Conservation (phyloP, 2,113 vertebrate genomes). For the Poeciliopsis occidentalis region DNA sequence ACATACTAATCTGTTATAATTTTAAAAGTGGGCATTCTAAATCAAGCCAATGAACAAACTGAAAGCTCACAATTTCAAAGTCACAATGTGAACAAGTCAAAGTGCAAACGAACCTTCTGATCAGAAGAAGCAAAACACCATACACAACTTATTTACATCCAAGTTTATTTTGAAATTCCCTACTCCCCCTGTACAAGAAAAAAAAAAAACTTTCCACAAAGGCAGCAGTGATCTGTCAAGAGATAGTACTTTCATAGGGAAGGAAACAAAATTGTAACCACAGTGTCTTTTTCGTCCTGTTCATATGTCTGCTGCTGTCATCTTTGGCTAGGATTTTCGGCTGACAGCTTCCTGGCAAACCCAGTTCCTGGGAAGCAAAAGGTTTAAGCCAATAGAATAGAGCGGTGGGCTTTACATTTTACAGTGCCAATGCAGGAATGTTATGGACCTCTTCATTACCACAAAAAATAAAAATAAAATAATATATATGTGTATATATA, state of each 20-base stretch:
- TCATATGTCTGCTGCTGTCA: conserved; percentile 94
- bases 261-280: conserved; percentile 81
- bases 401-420: conserved; percentile 84
- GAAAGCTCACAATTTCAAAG: too few relatives aligned
- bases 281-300: conserved; percentile 89
- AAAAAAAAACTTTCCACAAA: conserved; percentile 94
- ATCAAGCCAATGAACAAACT: too few relatives aligned
- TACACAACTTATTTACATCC: conserved; percentile 79
- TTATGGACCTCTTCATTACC: conserved; percentile 85
- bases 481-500: too few relatives aligned
- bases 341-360: conserved; percentile 87
- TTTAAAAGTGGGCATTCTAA: too few relatives aligned
- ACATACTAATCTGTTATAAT: too few relatives aligned
- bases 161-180: conserved; percentile 99
- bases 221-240: conserved; percentile 97
- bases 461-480: conserved; percentile 73
- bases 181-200: conserved; percentile 98
- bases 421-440: conserved; percentile 97
- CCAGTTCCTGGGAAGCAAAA: conserved; percentile 84
- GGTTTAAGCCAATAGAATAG: conserved; percentile 84
- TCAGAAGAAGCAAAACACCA: conserved; percentile 19
- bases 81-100: too few relatives aligned
- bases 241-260: conserved; percentile 90
- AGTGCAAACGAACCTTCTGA: background rate
- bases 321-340: conserved; percentile 95